phyloP scores from a whole-genome alignment of 1,140 invertebrate species.

The Aporrectodea caliginosa region DNA sequence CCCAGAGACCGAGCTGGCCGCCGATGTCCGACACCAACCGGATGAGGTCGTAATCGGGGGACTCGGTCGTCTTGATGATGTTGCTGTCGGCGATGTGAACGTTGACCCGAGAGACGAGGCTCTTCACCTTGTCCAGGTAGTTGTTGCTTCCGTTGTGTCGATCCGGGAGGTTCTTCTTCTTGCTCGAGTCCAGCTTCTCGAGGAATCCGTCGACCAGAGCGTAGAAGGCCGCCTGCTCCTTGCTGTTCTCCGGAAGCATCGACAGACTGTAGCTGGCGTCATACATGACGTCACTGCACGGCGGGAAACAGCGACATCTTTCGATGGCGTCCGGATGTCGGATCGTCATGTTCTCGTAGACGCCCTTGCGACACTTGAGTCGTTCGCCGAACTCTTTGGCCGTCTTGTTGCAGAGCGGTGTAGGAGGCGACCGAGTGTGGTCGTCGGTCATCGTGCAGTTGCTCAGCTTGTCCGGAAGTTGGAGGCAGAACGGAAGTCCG shows the following conservation, averaged over 20 bases:
- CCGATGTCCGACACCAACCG: slow-evolving; percentile 33
- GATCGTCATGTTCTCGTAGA: slow-evolving; percentile 31
- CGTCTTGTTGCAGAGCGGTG: neutral
- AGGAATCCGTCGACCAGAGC: slow-evolving; percentile 20
- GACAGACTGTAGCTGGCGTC: slow-evolving; percentile 32
- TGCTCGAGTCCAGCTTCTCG: slow-evolving; percentile 3
- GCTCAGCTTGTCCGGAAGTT: slow-evolving; percentile 12
- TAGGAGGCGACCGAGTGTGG: neutral
- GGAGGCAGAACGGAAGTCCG: slow-evolving; percentile 19
- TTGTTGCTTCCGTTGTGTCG: neutral
- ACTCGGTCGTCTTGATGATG: slow-evolving; percentile 34
- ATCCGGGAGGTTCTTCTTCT: slow-evolving; percentile 1
- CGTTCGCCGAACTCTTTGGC: neutral
- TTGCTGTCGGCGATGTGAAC: slow-evolving; percentile 34
- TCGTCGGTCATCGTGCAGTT: neutral
- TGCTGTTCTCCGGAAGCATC: slow-evolving; percentile 26
- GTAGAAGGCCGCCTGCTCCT: slow-evolving; percentile 30
- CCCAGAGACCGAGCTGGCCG: slow-evolving; percentile 32
- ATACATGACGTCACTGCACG: slow-evolving; percentile 33
- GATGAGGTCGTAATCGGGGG: slow-evolving; percentile 30
- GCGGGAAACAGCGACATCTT: slow-evolving; percentile 27
- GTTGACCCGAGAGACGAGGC: slow-evolving; percentile 24
- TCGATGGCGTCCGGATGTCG: slow-evolving; percentile 28
- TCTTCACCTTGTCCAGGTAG: slow-evolving; percentile 20
- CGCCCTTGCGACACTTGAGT: slow-evolving; percentile 24